A percentile compares a stretch with the other conserved stretches of the same genome.
phyloP scores from a whole-genome alignment of 2,113 vertebrate genomes.

The Calcarius ornatus region DNA sequence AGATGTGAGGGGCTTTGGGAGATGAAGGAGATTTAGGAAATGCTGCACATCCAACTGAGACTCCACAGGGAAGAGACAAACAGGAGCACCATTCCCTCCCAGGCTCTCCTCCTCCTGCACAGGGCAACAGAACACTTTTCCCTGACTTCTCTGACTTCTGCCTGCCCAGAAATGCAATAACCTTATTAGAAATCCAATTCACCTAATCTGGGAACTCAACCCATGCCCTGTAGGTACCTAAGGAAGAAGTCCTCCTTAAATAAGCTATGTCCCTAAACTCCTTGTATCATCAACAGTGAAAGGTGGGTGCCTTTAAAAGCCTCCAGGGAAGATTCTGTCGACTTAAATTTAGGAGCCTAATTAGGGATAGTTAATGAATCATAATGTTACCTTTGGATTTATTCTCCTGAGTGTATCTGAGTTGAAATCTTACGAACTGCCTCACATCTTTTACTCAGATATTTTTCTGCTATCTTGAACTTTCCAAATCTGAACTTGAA shows the following conservation, averaged over 20 bases:
- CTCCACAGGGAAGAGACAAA: background rate
- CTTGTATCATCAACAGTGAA: background rate
- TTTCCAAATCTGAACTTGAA: slow-evolving; percentile 47
- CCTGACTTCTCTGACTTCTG: background rate
- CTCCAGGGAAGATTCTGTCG: slow-evolving; percentile 40
- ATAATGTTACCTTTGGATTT: slow-evolving; percentile 35
- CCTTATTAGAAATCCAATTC: background rate
- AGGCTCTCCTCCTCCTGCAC: background rate
- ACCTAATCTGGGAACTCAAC: background rate
- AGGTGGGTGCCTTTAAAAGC: slow-evolving; percentile 31
- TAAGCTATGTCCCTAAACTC: background rate
- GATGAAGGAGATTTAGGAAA: background rate
- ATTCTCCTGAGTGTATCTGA: slow-evolving; percentile 33
- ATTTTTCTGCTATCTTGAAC: slow-evolving; percentile 52
- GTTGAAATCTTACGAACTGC: slow-evolving; percentile 8
- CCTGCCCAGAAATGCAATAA: background rate
- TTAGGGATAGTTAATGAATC: slow-evolving; percentile 51
- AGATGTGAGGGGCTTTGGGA: background rate
- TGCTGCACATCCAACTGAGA: background rate
- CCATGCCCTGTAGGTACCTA: background rate
- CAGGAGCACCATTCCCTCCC: background rate
- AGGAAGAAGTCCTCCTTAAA: slow-evolving; percentile 11
- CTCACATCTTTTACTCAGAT: slow-evolving; percentile 29
- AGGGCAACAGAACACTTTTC: background rate
- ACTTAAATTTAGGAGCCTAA: slow-evolving; percentile 47